These are phyloP conservation scores for Sibirionetta formosa DNA, from an alignment of 2,797 vertebrate species.

Conservation along the genomic window DNA sequence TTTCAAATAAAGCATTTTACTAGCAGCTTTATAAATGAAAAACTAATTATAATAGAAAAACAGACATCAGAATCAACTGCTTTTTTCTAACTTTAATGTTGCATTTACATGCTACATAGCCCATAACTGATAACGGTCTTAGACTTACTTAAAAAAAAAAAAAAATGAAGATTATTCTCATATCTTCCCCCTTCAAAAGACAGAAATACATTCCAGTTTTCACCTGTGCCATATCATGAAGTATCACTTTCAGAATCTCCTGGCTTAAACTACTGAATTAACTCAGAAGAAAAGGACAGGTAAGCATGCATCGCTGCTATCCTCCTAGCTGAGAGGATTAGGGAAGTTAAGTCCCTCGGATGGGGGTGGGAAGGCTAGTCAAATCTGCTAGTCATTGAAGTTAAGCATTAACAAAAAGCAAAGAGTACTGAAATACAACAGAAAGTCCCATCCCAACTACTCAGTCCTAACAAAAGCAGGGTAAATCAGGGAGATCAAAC, in stretches of 20 bases:
- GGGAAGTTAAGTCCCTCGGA: neutral
- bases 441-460: neutral
- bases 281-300: neutral
- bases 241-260: neutral
- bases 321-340: neutral
- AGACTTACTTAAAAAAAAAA: neutral
- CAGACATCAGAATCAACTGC: neutral
- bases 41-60: neutral
- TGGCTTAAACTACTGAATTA: neutral
- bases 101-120: neutral
- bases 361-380: neutral
- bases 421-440: neutral
- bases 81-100: neutral
- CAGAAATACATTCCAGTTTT: accelerated
- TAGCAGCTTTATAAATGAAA: neutral
- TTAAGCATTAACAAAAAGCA: constrained; percentile 22
- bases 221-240: neutral
- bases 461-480: neutral
- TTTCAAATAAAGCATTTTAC: neutral
- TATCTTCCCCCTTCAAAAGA: neutral
- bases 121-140: neutral
- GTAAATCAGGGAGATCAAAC: neutral
- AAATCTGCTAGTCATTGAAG: neutral
- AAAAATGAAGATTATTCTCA: neutral
- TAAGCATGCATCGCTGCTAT: neutral